Base-by-base conservation (phyloP, 2,888 invertebrate species). In the Bellardia bayeri region DNA sequence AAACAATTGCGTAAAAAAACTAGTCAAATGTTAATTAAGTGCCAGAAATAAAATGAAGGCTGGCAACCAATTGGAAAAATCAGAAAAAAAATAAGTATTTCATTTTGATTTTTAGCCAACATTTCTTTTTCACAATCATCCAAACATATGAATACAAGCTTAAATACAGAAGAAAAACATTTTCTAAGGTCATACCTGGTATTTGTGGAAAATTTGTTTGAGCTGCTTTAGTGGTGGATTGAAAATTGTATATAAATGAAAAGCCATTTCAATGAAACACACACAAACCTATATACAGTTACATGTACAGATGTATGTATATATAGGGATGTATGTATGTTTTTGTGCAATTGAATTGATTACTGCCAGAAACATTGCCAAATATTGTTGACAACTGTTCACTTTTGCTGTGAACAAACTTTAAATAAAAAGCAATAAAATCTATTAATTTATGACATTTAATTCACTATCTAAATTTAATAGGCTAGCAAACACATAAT, bases 21-120 rank as follows among this genome's bases (percentile, higher is more conserved):
- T 68, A 64, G 71, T 76, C 64, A 87, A 87, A 85, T 82, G 82
- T 82, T 87, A 87, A 87, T 87, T 87, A 87, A 87, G 84, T 87
- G 87, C 78, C 82, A 84, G 82, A 87, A 84, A 81, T 81, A 68
- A 78, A 82, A 72, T 76, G 33, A 82, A 78, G 51, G 58, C 23
- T 61, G 45, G 14, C 76, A 82, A 58, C 42, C 66, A 78, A 76
- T 82, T 76, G 85, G 45, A 86, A 85, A 82, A 64, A 51, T 37
- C 37, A 16, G n/a, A 37, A 49, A 71, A 71, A 51, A 63, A 71
- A 33, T 63, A 63, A 71, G 33, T 63, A 51, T 61, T 81, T 80
- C 33, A 23, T 66, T 86, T 86, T 85, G 82, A 76, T 76, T 82
- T 78, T 33, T 37, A 51, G 82, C 85, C 85, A 85, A 85, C 54